These are phyloP conservation scores for Pristiophorus japonicus DNA, from an alignment of 2,113 vertebrate species.

Conservation along the genomic window DNA sequence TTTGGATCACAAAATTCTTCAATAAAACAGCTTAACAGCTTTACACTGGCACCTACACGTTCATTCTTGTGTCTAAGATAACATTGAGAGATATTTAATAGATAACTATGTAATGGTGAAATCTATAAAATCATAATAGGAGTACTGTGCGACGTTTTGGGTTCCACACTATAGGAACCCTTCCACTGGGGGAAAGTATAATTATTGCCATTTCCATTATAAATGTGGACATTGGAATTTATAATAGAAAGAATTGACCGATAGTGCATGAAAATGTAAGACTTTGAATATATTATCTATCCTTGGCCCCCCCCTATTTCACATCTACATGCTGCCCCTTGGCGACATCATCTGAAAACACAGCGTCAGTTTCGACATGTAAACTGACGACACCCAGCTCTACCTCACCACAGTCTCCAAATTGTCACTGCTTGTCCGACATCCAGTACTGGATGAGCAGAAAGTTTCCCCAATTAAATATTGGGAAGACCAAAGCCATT, in stretches of 20 bases:
- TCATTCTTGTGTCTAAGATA: background rate
- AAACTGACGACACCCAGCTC: no score
- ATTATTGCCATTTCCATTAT: background rate
- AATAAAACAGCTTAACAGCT: background rate
- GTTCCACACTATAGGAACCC: background rate
- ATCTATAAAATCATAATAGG: background rate
- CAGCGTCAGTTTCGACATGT: no score
- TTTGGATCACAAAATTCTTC: background rate
- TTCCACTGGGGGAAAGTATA: background rate
- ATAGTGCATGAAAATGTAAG: background rate
- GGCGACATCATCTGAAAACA: no score
- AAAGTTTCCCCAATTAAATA: no score
- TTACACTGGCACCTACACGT: background rate
- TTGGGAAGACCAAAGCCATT: no score
- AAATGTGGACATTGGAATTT: background rate
- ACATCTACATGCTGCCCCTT: no score
- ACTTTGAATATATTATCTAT: background rate
- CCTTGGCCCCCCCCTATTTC: no score
- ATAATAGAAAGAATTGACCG: background rate
- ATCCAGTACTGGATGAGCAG: no score
- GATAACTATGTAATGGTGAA: background rate
- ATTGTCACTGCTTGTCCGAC: no score
- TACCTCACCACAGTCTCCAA: no score
- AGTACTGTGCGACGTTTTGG: background rate
- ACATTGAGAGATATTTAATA: background rate